Conservation (phyloP, 2,888 invertebrate species). For the Scaeva pyrastri region DNA sequence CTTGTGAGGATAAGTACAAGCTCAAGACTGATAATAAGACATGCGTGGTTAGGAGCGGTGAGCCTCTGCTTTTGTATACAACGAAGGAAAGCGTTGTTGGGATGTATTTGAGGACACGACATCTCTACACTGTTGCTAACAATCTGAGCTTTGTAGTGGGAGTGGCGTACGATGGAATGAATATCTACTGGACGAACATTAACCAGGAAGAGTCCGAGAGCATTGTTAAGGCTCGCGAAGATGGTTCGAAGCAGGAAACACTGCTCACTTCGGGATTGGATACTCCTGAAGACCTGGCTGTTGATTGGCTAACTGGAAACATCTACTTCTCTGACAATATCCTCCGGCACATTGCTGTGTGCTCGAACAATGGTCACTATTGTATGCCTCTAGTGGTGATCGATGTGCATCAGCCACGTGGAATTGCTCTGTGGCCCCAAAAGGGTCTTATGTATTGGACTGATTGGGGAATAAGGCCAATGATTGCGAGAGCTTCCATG, state of each 20-base stretch:
- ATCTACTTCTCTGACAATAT: slow-evolving; percentile 92
- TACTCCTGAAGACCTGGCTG: slow-evolving; percentile 89
- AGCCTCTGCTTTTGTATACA: slow-evolving; percentile 89
- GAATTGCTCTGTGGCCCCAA: slow-evolving; percentile 88
- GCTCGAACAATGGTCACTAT: slow-evolving; percentile 87
- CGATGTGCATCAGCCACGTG: slow-evolving; percentile 88
- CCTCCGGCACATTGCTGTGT: slow-evolving; percentile 89
- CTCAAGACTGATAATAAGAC: slow-evolving; percentile 85
- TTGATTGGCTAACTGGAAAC: slow-evolving; percentile 92
- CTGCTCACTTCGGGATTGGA: slow-evolving; percentile 88
- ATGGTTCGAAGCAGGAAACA: slow-evolving; percentile 87
- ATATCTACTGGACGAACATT: slow-evolving; percentile 92
- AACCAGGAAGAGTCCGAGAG: slow-evolving; percentile 89
- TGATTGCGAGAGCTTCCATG: slow-evolving; percentile 93
- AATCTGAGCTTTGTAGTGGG: slow-evolving; percentile 87
- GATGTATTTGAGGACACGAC: slow-evolving; percentile 86
- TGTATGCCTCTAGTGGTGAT: slow-evolving; percentile 88
- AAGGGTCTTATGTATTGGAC: slow-evolving; percentile 95
- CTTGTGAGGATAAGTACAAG: slow-evolving; percentile 86
- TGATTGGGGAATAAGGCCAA: slow-evolving; percentile 91
- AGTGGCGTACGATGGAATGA: slow-evolving; percentile 88
- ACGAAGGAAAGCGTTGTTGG: slow-evolving; percentile 88
- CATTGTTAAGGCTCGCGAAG: slow-evolving; percentile 87
- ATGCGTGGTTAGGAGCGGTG: slow-evolving; percentile 86
- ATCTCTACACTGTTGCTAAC: slow-evolving; percentile 83